Evolutionary conservation across 2,888 invertebrate species (phyloP), one percentile per base, ranked within the genome.

Genomic region (Athripsodes cinereus): DNA sequence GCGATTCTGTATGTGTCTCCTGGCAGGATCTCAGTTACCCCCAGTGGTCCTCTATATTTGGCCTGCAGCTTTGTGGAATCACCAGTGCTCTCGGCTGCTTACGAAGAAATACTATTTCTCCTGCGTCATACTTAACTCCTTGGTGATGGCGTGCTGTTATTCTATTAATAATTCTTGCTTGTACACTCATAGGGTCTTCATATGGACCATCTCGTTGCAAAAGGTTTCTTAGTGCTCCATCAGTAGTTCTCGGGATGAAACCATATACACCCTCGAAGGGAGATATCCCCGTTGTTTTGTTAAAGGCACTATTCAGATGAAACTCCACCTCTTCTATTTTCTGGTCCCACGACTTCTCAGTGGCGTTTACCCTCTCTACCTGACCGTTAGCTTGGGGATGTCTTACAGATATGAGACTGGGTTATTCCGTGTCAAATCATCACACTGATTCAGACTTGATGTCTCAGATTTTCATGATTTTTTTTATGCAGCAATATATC

Each of bases 351-450:
- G 18, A 18, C 18, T 46, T 46, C 18, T 46, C 46, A 11, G 46
- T 46, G 46, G 46, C 46, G n/a, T 46, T 46, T 16, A 46, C 18
- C 46, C 46, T 11, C n/a, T 46, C 46, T 16, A 46, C 46, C n/a
- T 46, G 46, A 18, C 46, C 46, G 46, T 46, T 46, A 16, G 46
- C 46, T 46, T 46, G 46, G n/a, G 46, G 46, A 16, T 46, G 46
- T 46, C 46, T 46, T 6, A 46, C 46, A 6, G 46, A 46, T 6
- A 18, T 46, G 5, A 46, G 46, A n/a, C n/a, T n/a, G n/a, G n/a
- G n/a, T n/a, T n/a, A n/a, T n/a, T n/a, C n/a, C n/a, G n/a, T n/a
- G n/a, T n/a, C n/a, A n/a, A n/a, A n/a, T n/a, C n/a, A n/a, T n/a
- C n/a, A n/a, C n/a, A n/a, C n/a, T n/a, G n/a, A n/a, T n/a, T n/a